Percentiles rank a stretch among this genome's conserved stretches.
Conservation (phyloP, 2,888 invertebrate species). For the Limnephilus lunatus region DNA sequence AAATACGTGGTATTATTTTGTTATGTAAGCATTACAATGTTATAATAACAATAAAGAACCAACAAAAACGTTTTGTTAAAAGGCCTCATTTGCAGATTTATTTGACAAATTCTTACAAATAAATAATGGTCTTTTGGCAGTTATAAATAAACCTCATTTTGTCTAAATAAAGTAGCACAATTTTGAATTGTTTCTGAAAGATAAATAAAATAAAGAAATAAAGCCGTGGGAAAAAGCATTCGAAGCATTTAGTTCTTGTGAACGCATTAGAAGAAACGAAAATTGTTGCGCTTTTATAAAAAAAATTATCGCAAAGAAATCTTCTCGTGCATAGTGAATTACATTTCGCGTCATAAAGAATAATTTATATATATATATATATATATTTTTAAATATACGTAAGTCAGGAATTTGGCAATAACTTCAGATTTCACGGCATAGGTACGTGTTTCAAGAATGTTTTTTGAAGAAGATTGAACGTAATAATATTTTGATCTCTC, state of each 20-base stretch:
- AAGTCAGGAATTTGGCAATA: not conserved
- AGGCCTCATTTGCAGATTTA: not conserved
- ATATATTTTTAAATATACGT: not conserved
- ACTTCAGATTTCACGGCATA: not conserved
- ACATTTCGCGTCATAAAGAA: not conserved
- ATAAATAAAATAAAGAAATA: constrained; percentile 39
- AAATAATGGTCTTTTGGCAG: not conserved
- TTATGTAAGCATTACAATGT: not conserved
- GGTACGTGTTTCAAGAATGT: not conserved
- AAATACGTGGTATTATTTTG: not conserved
- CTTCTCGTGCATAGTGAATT: not conserved
- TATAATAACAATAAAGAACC: not conserved
- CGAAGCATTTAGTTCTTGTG: constrained; percentile 28
- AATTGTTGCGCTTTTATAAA: constrained; percentile 3
- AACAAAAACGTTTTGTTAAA: not conserved
- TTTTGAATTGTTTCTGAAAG: not conserved
- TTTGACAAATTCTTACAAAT: not conserved
- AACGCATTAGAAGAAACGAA: constrained; percentile 8
- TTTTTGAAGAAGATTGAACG: not conserved
- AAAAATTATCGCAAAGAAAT: not conserved
- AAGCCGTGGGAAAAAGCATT: constrained; percentile 43
- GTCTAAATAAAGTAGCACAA: not conserved
- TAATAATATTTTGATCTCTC: not conserved
- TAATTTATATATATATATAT: not conserved
- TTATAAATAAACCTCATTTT: not conserved